Evolutionary conservation across 2,113 vertebrate genomes (phyloP), one percentile per base, ranked within the genome.

Genomic region (Terrapene triunguis): DNA sequence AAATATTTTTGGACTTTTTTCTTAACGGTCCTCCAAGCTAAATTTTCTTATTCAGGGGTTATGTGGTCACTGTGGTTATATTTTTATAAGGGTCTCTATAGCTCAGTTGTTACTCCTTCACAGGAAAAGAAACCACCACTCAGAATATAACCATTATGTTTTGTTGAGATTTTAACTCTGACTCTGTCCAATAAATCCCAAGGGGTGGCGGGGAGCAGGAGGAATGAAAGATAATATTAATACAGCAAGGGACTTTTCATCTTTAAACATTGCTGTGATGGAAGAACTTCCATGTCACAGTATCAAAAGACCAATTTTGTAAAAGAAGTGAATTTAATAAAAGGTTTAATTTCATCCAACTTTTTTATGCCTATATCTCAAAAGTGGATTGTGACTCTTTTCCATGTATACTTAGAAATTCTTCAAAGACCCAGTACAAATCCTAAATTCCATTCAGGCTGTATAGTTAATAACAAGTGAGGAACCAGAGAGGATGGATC

Each of bases 281-380:
- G 0, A 92, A 90, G 8, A 55, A 76, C 0, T 2, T 81, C 32
- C 72, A 59, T 35, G 85, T 62, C n/a, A 89, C 62, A 38, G 74
- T 86, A 92, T 92, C 8, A 88, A 42, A 94, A 94, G 8, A 38
- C 84, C 84, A 42, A 16, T 87, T 44, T 90, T 90, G 14, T 81
- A 91, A 91, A 95, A 42, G 24, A 83, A 92, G 3, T 88, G 12
- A 7, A 90, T 90, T 87, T 88, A 62, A 92, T 74, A 87, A 86
- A 14, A 57, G 82, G 53, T 22, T 87, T 94, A 69, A 24, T 38
- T 27, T 47, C 11, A 27, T 44, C 65, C 42, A 47, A 27, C 24
- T 14, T 47, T 78, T 72, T 29, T 78, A 78, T 47, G 27, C 24
- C 24, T 44, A 25, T 47, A 78, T 47, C 13, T 47, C 24, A 78